A percentile compares a stretch with the other conserved stretches of the same genome.
phyloP scores from a whole-genome alignment of 2,888 invertebrate genomes.

The Autographa pulchrina region DNA sequence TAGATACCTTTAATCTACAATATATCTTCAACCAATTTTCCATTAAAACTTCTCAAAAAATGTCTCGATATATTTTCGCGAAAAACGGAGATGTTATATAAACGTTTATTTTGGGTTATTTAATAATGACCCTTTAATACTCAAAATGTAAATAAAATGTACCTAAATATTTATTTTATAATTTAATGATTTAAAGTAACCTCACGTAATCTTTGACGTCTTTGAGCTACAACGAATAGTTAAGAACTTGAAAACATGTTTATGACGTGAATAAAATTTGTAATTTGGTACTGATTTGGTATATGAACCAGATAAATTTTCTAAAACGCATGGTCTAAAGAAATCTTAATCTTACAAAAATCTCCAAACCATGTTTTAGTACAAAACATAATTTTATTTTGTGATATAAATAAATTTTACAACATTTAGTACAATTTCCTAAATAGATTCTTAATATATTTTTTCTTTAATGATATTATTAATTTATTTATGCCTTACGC shows the following conservation, averaged over 20 bases:
- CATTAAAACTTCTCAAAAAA: too few relatives aligned
- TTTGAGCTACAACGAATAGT: not conserved
- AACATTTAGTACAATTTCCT: conserved; percentile 12
- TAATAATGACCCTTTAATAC: too few relatives aligned
- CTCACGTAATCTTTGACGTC: too few relatives aligned
- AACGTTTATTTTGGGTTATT: too few relatives aligned
- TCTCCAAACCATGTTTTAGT: not conserved
- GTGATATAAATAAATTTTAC: conserved; percentile 37
- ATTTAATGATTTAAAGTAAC: too few relatives aligned
- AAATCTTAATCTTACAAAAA: conserved; percentile 8
- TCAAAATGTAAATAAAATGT: too few relatives aligned
- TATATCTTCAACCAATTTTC: too few relatives aligned
- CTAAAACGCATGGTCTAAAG: not conserved
- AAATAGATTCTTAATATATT: conserved; percentile 11
- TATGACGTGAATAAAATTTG: conserved; percentile 17
- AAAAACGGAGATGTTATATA: too few relatives aligned
- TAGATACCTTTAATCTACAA: too few relatives aligned
- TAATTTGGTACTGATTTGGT: not conserved
- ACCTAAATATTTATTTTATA: not conserved
- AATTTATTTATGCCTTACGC: conserved; percentile 6
- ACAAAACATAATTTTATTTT: conserved; percentile 34
- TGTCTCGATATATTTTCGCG: too few relatives aligned
- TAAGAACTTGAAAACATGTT: conserved; percentile 10
- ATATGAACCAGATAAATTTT: not conserved
- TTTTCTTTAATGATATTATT: not conserved